Evolutionary conservation across 2,113 vertebrate genomes (phyloP).

Genomic region (Perognathus longimembris): DNA sequence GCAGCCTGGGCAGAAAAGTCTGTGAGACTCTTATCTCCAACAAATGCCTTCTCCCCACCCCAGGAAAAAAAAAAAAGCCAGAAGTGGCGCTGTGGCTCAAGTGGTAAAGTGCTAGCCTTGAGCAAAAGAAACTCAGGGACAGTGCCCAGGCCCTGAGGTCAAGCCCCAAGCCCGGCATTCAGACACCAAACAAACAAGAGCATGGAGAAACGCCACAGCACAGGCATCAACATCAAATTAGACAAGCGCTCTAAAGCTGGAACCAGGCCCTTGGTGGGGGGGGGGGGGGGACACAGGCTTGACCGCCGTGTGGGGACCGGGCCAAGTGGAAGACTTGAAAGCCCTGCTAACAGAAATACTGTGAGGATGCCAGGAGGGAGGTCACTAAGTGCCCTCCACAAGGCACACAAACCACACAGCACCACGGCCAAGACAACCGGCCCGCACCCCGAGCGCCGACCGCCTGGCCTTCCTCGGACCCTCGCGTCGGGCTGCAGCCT

Average conservation of each 20-base stretch:
- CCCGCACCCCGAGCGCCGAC: background rate
- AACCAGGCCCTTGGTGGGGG: background rate
- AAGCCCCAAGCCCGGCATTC: no score
- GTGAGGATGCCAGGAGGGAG: background rate
- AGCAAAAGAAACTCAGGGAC: no score
- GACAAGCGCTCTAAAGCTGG: background rate
- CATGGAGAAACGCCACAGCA: background rate
- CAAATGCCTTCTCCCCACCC: no score
- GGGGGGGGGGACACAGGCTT: no score
- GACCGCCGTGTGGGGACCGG: background rate
- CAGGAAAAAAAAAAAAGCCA: no score
- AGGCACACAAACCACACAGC: background rate
- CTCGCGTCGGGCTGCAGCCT: accelerated
- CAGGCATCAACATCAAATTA: no score
- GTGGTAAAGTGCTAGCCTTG: no score
- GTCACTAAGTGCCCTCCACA: background rate
- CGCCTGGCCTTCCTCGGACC: accelerated
- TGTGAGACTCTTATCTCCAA: no score
- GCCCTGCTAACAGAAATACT: background rate
- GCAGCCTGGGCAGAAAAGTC: no score
- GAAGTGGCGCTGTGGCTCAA: no score
- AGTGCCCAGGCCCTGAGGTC: no score
- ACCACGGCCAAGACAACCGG: background rate
- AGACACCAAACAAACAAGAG: background rate
- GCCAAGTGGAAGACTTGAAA: background rate